phyloP scores from a whole-genome alignment of 2,797 vertebrate species.

The Falco peregrinus region DNA sequence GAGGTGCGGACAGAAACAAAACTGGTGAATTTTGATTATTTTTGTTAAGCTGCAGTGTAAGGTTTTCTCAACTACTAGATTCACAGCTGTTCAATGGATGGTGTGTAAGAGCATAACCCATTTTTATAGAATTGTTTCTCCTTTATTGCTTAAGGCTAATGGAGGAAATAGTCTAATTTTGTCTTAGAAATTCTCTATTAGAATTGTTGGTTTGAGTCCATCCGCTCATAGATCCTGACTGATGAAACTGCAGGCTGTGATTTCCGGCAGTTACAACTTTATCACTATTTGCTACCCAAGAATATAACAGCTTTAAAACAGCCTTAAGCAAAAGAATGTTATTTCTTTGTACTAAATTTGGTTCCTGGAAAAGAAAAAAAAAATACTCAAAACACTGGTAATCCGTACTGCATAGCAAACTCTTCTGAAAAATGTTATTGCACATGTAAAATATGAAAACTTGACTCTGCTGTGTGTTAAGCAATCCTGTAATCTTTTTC shows the following conservation, averaged over 20 bases:
- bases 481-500: conserved; percentile 94
- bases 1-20: neutral
- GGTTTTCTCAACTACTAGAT: neutral
- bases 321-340: conserved; percentile 78
- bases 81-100: conserved; percentile 35
- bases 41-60: neutral
- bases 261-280: conserved; percentile 56
- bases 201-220: conserved; percentile 60
- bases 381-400: conserved; percentile 79
- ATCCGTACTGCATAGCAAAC: conserved; percentile 84
- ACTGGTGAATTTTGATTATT: neutral
- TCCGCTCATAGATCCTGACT: conserved; percentile 41
- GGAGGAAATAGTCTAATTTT: conserved; percentile 57
- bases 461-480: conserved; percentile 96
- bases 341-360: conserved; percentile 70
- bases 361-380: conserved; percentile 59
- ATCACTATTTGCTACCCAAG: conserved; percentile 61
- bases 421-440: conserved; percentile 87
- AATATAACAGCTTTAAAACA: conserved; percentile 77
- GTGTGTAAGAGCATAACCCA: conserved; percentile 47
- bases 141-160: conserved; percentile 72
- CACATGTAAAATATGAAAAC: conserved; percentile 97
- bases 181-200: conserved; percentile 53
- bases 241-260: conserved; percentile 51
- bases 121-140: conserved; percentile 67